These are phyloP conservation scores for Varecia variegata DNA, from an alignment of 2,797 vertebrate species.

Conservation along the genomic window DNA sequence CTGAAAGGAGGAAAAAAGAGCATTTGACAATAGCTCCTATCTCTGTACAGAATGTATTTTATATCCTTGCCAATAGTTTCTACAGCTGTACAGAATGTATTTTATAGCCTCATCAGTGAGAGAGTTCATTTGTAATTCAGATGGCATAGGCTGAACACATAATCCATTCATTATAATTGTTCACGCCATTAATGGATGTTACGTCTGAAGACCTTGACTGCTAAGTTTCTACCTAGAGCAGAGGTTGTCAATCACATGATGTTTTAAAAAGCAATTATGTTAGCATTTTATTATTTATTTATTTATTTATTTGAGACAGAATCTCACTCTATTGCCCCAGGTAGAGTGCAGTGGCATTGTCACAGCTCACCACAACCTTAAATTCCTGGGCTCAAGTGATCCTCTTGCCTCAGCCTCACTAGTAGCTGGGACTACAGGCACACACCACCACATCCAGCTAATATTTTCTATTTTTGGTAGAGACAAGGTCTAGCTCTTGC, in stretches of 20 bases:
- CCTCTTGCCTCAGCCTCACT: no score
- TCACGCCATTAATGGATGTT: constrained; percentile 1
- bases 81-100: neutral
- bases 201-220: constrained; percentile 18
- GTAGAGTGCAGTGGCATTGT: no score
- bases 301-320: no score
- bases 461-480: no score
- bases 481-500: no score
- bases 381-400: no score
- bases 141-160: neutral
- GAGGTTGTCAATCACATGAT: neutral
- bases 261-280: neutral
- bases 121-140: constrained; percentile 45
- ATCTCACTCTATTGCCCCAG: no score
- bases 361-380: no score
- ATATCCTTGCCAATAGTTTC: neutral
- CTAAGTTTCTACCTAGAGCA: neutral
- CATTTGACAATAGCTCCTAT: neutral
- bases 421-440: no score
- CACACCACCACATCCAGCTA: no score
- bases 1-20: constrained; percentile 19
- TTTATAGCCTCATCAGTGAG: neutral
- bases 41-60: constrained; percentile 15
- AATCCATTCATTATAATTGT: constrained; percentile 4
- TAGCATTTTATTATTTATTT: neutral